Percentiles rank a stretch among this genome's conserved stretches.
Conservation (phyloP, 2,888 invertebrate genomes). For the Gibbula magus region DNA sequence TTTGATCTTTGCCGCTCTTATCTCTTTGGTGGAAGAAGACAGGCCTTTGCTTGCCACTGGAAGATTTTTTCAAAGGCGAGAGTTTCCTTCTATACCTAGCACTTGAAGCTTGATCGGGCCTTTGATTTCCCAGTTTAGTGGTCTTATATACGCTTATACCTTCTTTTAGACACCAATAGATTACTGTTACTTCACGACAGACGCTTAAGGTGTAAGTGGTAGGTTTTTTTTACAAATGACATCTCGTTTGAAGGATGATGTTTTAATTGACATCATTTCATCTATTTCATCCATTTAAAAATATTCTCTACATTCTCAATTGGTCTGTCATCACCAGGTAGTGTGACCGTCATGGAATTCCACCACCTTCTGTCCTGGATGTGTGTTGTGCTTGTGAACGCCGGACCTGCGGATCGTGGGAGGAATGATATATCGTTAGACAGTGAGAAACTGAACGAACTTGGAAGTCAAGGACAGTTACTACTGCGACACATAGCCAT, state of each 20-base stretch:
- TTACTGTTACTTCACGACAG: not conserved
- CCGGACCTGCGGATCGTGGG: conserved; percentile 4
- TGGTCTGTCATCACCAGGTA: not conserved
- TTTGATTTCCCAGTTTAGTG: not conserved
- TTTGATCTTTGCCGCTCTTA: conserved; percentile 11
- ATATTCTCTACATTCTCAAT: not conserved
- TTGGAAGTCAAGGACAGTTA: conserved; percentile 47
- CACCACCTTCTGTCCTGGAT: conserved; percentile 3
- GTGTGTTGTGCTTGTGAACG: conserved; percentile 8
- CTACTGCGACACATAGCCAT: conserved; percentile 57
- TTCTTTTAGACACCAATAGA: not conserved
- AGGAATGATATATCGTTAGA: conserved; percentile 42
- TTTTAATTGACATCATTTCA: not conserved
- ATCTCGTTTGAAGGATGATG: no score
- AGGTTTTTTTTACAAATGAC: no score
- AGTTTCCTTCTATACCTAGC: not conserved
- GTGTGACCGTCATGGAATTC: not conserved
- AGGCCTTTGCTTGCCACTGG: not conserved
- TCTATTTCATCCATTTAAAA: not conserved
- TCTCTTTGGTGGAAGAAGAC: not conserved
- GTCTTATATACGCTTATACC: not conserved
- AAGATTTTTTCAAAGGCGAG: conserved; percentile 13
- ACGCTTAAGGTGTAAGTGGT: no score
- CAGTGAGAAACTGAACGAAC: conserved; percentile 38
- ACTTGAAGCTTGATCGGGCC: not conserved